Conservation (phyloP, 2,888 invertebrate genomes). For the Rhamnusium bicolor region DNA sequence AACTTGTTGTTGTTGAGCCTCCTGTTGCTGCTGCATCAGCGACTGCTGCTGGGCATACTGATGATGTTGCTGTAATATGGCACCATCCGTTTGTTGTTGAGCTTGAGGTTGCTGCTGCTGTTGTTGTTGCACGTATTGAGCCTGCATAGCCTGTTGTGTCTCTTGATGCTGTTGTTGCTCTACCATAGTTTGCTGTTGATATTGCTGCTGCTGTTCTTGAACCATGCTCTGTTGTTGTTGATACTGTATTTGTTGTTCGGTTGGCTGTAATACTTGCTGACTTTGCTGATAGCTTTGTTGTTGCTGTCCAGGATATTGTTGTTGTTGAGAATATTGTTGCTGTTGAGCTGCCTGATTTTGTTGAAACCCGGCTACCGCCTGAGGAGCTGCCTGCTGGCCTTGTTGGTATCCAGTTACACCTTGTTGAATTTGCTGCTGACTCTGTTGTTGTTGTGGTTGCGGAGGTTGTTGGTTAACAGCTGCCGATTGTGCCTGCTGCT, state of each 20-base stretch:
- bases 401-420: not conserved
- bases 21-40: conserved; percentile 47
- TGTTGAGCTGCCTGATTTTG: conserved; percentile 53
- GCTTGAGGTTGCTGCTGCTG: conserved; percentile 31
- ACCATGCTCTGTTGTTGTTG: conserved; percentile 45
- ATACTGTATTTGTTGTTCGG: conserved; percentile 40
- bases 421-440: conserved; percentile 41
- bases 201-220: conserved; percentile 46
- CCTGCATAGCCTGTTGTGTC: conserved; percentile 51
- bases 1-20: conserved; percentile 47
- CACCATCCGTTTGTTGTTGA: conserved; percentile 45
- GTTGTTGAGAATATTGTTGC: conserved; percentile 49
- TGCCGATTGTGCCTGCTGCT: conserved; percentile 63
- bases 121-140: conserved; percentile 47
- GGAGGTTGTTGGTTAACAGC: conserved; percentile 55
- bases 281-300: conserved; percentile 23
- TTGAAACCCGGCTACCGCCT: conserved; percentile 33
- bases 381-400: conserved; percentile 33
- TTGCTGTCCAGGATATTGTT: conserved; percentile 16
- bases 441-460: conserved; percentile 56
- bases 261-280: conserved; percentile 11
- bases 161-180: conserved; percentile 37
- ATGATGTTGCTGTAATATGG: conserved; percentile 46
- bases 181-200: conserved; percentile 11
- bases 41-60: conserved; percentile 49